A percentile compares a stretch with the other conserved stretches of the same genome.
Conservation (phyloP, 2,888 invertebrate genomes). For the Chrysolina americana region DNA sequence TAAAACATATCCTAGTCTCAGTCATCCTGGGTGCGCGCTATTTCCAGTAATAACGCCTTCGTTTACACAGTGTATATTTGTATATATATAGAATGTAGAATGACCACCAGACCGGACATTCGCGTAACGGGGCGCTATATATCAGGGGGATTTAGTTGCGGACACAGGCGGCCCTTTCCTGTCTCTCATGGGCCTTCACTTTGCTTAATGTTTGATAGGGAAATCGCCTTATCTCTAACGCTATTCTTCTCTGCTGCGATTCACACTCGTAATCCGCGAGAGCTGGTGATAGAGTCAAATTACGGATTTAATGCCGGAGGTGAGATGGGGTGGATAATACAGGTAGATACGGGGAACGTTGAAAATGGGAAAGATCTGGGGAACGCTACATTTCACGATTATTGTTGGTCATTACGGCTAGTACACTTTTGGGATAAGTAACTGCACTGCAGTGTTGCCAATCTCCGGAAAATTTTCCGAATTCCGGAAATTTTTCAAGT, state of each 20-base stretch:
- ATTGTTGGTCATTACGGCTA: background rate
- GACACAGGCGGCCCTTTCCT: slow-evolving; percentile 53
- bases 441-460: too few species aligned
- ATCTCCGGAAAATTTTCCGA: too few species aligned
- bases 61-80: slow-evolving; percentile 56
- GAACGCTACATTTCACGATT: background rate
- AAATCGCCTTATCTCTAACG: slow-evolving; percentile 56
- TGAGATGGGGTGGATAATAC: background rate
- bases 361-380: background rate
- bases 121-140: slow-evolving; percentile 67
- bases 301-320: slow-evolving; percentile 34
- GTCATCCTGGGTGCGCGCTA: slow-evolving; percentile 11
- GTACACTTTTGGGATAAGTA: background rate
- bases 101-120: slow-evolving; percentile 67
- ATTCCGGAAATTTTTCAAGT: too few species aligned
- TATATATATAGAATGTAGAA: slow-evolving; percentile 68
- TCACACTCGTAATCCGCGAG: slow-evolving; percentile 39
- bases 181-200: slow-evolving; percentile 41
- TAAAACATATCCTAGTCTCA: slow-evolving; percentile 5
- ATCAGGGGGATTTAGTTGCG: slow-evolving; percentile 67
- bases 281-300: slow-evolving; percentile 34
- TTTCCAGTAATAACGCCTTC: slow-evolving; percentile 35
- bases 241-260: slow-evolving; percentile 40
- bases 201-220: slow-evolving; percentile 49
- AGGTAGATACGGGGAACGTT: background rate